Evolutionary conservation across 92 coral and sea anemone species (phyloP).

Genomic region (Bergia sp.): DNA sequence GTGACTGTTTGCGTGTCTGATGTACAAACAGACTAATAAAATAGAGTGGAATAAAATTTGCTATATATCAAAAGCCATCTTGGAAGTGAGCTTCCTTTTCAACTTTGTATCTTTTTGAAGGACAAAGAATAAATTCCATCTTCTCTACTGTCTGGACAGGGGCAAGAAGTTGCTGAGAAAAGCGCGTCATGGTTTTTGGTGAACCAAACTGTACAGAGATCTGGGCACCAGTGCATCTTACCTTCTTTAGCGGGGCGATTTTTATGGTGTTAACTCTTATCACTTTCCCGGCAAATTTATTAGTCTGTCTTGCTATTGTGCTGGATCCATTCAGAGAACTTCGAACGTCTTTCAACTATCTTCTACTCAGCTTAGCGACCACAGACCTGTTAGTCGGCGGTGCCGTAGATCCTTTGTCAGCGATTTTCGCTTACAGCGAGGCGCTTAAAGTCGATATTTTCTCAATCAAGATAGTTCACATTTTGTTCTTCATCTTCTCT

Average conservation of each 20-base stretch:
- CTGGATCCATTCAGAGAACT: slow-evolving; percentile 80
- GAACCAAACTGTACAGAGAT: slow-evolving; percentile 48
- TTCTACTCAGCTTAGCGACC: slow-evolving; percentile 72
- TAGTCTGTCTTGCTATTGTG: slow-evolving; percentile 73
- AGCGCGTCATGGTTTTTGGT: neutral
- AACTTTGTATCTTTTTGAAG: too few relatives aligned
- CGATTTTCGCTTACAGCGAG: slow-evolving; percentile 69
- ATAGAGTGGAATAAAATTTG: too few relatives aligned
- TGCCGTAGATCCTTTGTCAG: slow-evolving; percentile 76
- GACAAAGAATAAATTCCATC: too few relatives aligned
- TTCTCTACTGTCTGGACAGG: neutral
- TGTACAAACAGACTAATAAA: too few relatives aligned
- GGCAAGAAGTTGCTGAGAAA: neutral
- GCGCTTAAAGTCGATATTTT: slow-evolving; percentile 60
- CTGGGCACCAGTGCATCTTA: slow-evolving; percentile 62
- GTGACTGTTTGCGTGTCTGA: too few relatives aligned
- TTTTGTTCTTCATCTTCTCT: slow-evolving; percentile 64
- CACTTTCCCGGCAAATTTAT: slow-evolving; percentile 79
- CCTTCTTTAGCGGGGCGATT: slow-evolving; percentile 73
- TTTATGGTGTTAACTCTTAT: slow-evolving; percentile 60
- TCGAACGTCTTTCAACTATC: slow-evolving; percentile 77
- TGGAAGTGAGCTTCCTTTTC: too few relatives aligned
- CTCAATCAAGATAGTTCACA: slow-evolving; percentile 41
- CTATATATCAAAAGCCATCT: too few relatives aligned
- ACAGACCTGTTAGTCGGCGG: slow-evolving; percentile 82